Evolutionary conservation across 1,140 invertebrate species (phyloP).

Genomic region (Chlorops oryzae): DNA sequence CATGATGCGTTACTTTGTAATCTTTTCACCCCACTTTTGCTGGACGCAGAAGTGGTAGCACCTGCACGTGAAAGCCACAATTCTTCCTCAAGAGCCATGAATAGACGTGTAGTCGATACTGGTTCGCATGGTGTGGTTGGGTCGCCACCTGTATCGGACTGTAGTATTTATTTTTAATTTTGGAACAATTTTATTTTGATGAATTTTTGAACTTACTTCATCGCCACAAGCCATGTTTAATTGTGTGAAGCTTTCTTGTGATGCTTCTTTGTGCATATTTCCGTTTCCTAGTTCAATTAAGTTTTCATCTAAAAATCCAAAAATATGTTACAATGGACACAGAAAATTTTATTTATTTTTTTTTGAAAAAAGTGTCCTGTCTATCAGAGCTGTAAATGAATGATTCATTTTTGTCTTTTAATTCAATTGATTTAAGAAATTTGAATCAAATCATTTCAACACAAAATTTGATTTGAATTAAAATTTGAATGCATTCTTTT

Average conservation of each 20-base stretch:
- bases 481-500: no score
- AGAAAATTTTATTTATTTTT: background rate
- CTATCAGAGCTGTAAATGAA: background rate
- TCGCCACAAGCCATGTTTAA: conserved; percentile 37
- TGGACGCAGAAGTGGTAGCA: conserved; percentile 2
- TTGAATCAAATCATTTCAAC: no score
- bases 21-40: no score
- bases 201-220: conserved; percentile 26
- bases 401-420: no score
- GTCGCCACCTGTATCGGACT: conserved; percentile 45
- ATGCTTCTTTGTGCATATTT: conserved; percentile 39
- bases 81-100: conserved; percentile 39
- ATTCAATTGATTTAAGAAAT: no score
- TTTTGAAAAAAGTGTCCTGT: background rate
- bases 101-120: conserved; percentile 30
- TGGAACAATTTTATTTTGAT: background rate
- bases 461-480: no score
- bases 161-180: conserved; percentile 5
- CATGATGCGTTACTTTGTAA: conserved; percentile 34
- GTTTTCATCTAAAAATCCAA: conserved; percentile 31
- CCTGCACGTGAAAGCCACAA: conserved; percentile 22
- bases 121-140: conserved; percentile 39
- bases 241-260: conserved; percentile 44
- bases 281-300: conserved; percentile 40
- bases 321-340: no score